Evolutionary conservation across 1,140 invertebrate species (phyloP).

Genomic region (Polypedilum vanderplanki): DNA sequence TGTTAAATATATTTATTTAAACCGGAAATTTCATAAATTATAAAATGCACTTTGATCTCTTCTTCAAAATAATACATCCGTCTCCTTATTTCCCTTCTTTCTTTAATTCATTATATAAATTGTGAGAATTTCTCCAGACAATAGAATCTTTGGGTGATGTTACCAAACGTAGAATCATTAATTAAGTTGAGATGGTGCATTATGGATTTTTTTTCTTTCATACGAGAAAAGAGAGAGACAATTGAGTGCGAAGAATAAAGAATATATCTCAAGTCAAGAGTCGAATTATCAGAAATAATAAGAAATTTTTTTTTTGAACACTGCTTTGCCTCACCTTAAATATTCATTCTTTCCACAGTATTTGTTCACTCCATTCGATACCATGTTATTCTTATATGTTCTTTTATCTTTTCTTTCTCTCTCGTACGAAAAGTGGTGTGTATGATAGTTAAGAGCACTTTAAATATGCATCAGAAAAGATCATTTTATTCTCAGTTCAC

Average conservation of each 20-base stretch:
- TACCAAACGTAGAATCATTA: conserved; percentile 15
- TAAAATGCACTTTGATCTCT: too few species aligned
- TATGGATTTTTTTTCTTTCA: not conserved
- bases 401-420: not conserved
- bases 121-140: not conserved
- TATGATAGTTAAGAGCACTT: conserved; percentile 9
- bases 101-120: not conserved
- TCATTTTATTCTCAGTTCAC: not conserved
- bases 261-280: not conserved
- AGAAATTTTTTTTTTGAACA: not conserved
- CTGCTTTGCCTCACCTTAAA: conserved; percentile 26
- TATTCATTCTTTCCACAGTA: conserved; percentile 27
- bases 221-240: not conserved
- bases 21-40: too few species aligned
- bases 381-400: conserved; percentile 25
- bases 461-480: conserved; percentile 3
- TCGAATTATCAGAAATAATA: conserved; percentile 23
- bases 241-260: conserved; percentile 14
- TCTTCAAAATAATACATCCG: too few species aligned
- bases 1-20: too few species aligned
- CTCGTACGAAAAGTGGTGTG: not conserved
- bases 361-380: conserved; percentile 19
- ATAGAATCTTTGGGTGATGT: not conserved
- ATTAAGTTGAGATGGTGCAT: not conserved
- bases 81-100: not conserved